Evolutionary conservation across 2,113 vertebrate species (phyloP).

Genomic region (Gambusia affinis): DNA sequence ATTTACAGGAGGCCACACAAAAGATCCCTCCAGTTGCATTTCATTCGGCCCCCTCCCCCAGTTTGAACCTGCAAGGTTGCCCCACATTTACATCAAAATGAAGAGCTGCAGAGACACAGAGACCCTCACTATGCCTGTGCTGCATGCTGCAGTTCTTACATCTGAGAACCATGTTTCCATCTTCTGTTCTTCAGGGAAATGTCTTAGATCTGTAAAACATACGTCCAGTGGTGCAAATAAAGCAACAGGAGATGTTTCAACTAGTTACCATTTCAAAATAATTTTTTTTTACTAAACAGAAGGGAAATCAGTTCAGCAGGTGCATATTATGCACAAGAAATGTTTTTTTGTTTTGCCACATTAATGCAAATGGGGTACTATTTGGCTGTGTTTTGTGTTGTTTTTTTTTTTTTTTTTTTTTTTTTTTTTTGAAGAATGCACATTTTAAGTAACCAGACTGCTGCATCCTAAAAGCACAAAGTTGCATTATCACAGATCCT

Average conservation of each 20-base stretch:
- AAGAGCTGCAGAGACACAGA: constrained; percentile 36
- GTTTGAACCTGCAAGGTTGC: constrained; percentile 30
- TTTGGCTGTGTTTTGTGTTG: too few species aligned
- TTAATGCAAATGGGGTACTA: too few species aligned
- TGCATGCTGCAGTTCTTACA: constrained; percentile 16
- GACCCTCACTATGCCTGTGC: constrained; percentile 20
- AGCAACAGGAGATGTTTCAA: background rate
- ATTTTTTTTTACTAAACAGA: too few species aligned
- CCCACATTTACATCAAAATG: constrained; percentile 72
- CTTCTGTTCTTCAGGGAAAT: background rate
- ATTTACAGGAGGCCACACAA: constrained; percentile 68
- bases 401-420: too few species aligned
- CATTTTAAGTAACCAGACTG: too few species aligned
- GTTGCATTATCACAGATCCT: too few species aligned
- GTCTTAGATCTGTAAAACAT: background rate
- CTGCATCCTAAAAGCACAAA: too few species aligned
- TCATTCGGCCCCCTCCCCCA: constrained; percentile 24
- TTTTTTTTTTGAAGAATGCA: too few species aligned
- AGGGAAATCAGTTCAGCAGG: too few species aligned
- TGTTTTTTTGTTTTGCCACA: too few species aligned
- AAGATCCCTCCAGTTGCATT: constrained; percentile 67
- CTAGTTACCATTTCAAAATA: too few species aligned
- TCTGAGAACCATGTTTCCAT: constrained; percentile 16
- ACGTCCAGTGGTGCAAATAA: constrained; percentile 4
- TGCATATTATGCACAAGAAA: too few species aligned